Evolutionary conservation across 2,113 vertebrate species (phyloP), one percentile per base, ranked within the genome.

Genomic region (Puffinus mauretanicus): DNA sequence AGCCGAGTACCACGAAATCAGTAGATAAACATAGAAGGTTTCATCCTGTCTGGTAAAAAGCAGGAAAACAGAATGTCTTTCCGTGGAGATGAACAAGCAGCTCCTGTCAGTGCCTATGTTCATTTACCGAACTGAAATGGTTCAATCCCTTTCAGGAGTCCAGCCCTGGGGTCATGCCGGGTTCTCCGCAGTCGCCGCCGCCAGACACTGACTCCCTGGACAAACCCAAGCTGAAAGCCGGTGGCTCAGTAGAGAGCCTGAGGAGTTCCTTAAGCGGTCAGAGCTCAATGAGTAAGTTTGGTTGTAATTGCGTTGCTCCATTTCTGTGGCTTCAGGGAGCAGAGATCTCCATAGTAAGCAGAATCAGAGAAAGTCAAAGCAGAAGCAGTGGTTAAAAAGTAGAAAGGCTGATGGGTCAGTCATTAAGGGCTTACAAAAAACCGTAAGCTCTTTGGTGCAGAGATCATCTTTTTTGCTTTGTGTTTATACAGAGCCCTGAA

Each of bases 191-290:
- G 73, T 98, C 98, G 0, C 98, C 98, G 7, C 98, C 98, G 19
- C 98, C 98, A 22, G 99, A 99, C 91, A 92, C 98, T 0, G 98
- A 99, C 96, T 98, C 98, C 62, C 79, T 98, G 96, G 99, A 99
- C 96, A 99, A 99, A 82, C 99, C 99, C 90, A 99, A 99, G 97
- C 99, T 99, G 27, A 99, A 99, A 97, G 99, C 99, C 0, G 99
- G 99, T 38, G 99, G 99, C 38, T 99, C 99, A 2, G 99, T 99
- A 32, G 99, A 99, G 98, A 99, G 99, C 93, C 98, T 99, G 82
- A 98, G 99, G 55, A 99, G 99, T 93, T 99, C 99, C 55, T 98
- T 99, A 83, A 99, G 99, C 5, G 99, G 99, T 70, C 99, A 99
- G 98, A 99, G 99, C 95, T 99, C 99, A 25, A 99, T 99, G 99